Evolutionary conservation across 2,888 invertebrate genomes (phyloP).

Genomic region (Mythimna ferrago): DNA sequence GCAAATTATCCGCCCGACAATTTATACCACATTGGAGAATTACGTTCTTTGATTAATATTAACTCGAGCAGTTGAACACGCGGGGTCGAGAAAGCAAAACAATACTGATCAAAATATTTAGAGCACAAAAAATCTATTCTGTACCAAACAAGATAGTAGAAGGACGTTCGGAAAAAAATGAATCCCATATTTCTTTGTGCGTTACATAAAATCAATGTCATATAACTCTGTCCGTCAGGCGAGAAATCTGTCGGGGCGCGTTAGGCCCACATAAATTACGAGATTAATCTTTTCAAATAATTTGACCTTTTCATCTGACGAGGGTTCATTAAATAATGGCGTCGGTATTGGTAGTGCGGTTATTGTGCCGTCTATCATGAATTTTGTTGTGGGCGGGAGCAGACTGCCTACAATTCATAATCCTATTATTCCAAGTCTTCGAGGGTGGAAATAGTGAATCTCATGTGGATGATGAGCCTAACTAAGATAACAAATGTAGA

Average conservation of each 20-base stretch:
- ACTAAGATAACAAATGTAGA: conserved; percentile 27
- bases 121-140: conserved; percentile 51
- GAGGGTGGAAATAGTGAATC: conserved; percentile 56
- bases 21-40: conserved; percentile 70
- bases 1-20: conserved; percentile 79
- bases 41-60: conserved; percentile 66
- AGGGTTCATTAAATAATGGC: conserved; percentile 90
- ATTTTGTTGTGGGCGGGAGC: conserved; percentile 84
- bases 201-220: conserved; percentile 82
- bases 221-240: conserved; percentile 80
- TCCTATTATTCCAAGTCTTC: conserved; percentile 62
- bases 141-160: conserved; percentile 34
- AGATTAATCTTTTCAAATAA: conserved; percentile 91
- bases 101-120: conserved; percentile 72
- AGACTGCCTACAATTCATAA: conserved; percentile 71
- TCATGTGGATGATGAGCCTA: conserved; percentile 47
- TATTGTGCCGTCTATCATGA: conserved; percentile 90
- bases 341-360: conserved; percentile 86
- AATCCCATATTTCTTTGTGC: conserved; percentile 66
- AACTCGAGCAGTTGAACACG: conserved; percentile 43
- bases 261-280: conserved; percentile 88
- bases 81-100: conserved; percentile 51
- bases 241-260: conserved; percentile 85
- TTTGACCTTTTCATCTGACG: conserved; percentile 90
- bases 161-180: conserved; percentile 45